Conservation (phyloP, 2,797 vertebrate species). For the Sebastes elongatus region DNA sequence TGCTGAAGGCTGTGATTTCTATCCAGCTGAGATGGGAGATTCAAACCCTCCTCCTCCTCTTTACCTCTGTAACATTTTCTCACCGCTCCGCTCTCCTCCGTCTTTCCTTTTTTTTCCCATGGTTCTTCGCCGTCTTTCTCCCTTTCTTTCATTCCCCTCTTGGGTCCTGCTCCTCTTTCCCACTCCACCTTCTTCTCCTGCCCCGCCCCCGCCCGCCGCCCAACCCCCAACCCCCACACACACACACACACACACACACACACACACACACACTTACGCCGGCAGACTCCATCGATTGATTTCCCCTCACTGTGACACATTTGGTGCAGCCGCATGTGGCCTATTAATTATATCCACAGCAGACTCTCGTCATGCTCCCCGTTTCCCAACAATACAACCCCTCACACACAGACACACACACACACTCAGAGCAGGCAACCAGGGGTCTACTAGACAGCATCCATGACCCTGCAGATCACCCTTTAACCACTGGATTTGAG, state of each 20-base stretch:
- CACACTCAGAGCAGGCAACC: slow-evolving; percentile 27
- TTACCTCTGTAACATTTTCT: slow-evolving; percentile 25
- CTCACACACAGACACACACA: slow-evolving; percentile 10
- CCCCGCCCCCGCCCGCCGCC: slow-evolving; percentile 24
- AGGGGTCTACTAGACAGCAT: slow-evolving; percentile 34
- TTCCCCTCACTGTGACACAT: slow-evolving; percentile 81
- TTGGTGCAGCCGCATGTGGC: slow-evolving; percentile 81
- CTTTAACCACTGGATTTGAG: slow-evolving; percentile 46
- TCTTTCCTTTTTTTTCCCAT: slow-evolving; percentile 17
- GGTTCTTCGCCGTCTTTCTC: slow-evolving; percentile 11
- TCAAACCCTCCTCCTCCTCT: background rate
- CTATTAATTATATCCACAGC: slow-evolving; percentile 84
- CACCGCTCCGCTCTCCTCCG: slow-evolving; percentile 1
- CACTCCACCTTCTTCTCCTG: slow-evolving; percentile 19
- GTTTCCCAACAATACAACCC: slow-evolving; percentile 66
- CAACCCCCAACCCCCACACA: background rate
- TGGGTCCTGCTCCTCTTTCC: slow-evolving; percentile 32
- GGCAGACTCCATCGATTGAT: slow-evolving; percentile 81
- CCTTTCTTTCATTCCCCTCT: slow-evolving; percentile 24
- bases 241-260: background rate
- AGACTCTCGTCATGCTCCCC: slow-evolving; percentile 74
- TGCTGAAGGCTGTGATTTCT: slow-evolving; percentile 65
- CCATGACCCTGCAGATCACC: slow-evolving; percentile 48
- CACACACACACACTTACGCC: slow-evolving; percentile 52
- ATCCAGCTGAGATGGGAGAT: slow-evolving; percentile 55